Conservation (phyloP, 2,113 vertebrate species). For the Heterocephalus glaber region DNA sequence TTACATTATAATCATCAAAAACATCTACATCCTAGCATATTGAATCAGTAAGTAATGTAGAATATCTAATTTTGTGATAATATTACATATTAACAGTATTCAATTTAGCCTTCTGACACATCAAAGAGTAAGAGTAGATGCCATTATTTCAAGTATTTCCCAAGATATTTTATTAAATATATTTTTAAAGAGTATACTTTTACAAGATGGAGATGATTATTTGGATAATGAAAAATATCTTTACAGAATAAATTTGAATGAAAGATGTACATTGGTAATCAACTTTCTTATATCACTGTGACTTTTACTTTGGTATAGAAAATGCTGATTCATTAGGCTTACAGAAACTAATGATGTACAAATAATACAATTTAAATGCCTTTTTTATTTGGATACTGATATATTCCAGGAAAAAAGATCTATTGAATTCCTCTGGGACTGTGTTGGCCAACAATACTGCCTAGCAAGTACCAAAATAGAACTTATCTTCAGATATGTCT, state of each 20-base stretch:
- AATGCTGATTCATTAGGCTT: neutral
- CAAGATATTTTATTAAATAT: slow-evolving; percentile 25
- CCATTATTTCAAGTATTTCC: neutral
- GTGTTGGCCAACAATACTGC: neutral
- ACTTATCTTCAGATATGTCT: neutral
- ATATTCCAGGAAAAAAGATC: neutral
- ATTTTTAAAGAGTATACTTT: neutral
- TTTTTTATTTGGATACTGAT: neutral
- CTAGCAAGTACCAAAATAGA: neutral
- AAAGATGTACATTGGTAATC: neutral
- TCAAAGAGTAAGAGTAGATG: neutral
- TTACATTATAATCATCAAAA: neutral
- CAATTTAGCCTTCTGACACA: neutral
- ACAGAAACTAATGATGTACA: neutral
- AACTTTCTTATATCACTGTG: neutral
- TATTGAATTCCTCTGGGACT: neutral
- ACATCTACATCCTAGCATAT: neutral
- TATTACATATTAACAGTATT: neutral
- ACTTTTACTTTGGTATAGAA: neutral
- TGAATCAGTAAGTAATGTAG: neutral
- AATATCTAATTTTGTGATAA: neutral
- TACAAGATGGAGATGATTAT: slow-evolving; percentile 16
- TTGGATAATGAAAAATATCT: slow-evolving; percentile 27
- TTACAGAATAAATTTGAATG: slow-evolving; percentile 20
- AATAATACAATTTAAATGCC: neutral